Conservation (phyloP, 2,797 vertebrate genomes). For the Fistularia tabacaria region DNA sequence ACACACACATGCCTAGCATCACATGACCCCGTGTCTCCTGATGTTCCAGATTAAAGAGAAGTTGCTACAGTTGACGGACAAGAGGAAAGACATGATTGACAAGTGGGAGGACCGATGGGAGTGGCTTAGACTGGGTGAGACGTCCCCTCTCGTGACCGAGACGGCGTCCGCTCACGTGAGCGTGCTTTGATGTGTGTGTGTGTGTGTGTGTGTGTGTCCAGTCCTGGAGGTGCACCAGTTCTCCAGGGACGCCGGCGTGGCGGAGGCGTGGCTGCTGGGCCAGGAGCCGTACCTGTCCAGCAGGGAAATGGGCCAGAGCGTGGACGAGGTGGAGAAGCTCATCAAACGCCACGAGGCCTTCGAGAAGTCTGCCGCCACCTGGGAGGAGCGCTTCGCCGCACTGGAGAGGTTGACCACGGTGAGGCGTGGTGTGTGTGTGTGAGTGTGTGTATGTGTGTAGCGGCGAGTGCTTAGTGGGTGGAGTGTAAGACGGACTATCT, state of each 20-base stretch:
- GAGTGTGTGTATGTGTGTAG: too few relatives aligned
- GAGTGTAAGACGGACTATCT: not conserved
- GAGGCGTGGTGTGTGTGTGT: slow-evolving; percentile 23
- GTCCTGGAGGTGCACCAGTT: slow-evolving; percentile 99
- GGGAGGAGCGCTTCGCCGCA: slow-evolving; percentile 94
- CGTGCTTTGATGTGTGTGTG: not conserved
- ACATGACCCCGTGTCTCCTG: not conserved
- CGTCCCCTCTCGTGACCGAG: too few relatives aligned
- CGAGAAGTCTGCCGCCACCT: slow-evolving; percentile 95
- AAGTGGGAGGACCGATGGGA: slow-evolving; percentile 99
- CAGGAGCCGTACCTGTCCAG: slow-evolving; percentile 95
- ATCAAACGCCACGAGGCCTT: slow-evolving; percentile 98
- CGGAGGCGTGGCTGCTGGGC: slow-evolving; percentile 93
- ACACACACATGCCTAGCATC: not conserved
- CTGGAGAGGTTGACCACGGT: slow-evolving; percentile 96
- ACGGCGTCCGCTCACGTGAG: not conserved
- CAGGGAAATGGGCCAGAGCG: slow-evolving; percentile 89
- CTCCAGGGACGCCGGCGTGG: slow-evolving; percentile 91
- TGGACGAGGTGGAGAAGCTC: slow-evolving; percentile 96
- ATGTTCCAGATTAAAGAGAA: slow-evolving; percentile 93
- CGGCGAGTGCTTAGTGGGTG: not conserved
- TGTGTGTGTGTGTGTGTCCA: slow-evolving; percentile 23
- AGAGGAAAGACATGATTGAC: slow-evolving; percentile 99
- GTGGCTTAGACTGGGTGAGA: slow-evolving; percentile 94
- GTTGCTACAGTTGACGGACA: slow-evolving; percentile 94